Conservation (phyloP, 1,140 invertebrate species). For the Cotesia glomerata region DNA sequence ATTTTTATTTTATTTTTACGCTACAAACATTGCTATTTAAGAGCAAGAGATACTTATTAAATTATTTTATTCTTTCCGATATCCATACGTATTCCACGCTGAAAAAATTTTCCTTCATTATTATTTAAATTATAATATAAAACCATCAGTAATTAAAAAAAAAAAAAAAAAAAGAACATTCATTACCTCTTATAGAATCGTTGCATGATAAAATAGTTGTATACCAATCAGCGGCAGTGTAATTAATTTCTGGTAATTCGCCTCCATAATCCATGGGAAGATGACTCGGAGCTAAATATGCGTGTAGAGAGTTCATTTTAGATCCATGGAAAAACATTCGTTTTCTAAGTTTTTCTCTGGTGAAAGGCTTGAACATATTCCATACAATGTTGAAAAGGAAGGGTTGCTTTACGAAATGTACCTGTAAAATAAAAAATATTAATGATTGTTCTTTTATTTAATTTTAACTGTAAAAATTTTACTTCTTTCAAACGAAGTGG, state of each 20-base stretch:
- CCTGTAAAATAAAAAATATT: slow-evolving; percentile 33
- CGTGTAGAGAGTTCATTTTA: slow-evolving; percentile 76
- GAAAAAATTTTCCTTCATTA: slow-evolving; percentile 35
- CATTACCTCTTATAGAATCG: slow-evolving; percentile 66
- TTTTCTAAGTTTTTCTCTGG: slow-evolving; percentile 81
- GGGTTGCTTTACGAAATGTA: slow-evolving; percentile 90
- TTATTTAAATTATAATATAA: slow-evolving; percentile 15
- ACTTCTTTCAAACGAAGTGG: slow-evolving; percentile 84
- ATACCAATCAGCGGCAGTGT: slow-evolving; percentile 76
- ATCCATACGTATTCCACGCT: slow-evolving; percentile 73
- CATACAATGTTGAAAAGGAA: slow-evolving; percentile 88
- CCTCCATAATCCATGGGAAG: slow-evolving; percentile 80
- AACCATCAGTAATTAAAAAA: background rate
- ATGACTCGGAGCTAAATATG: slow-evolving; percentile 70
- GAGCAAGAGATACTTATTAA: background rate
- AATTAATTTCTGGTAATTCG: slow-evolving; percentile 75
- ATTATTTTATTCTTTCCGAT: slow-evolving; percentile 59
- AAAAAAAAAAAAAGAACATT: background rate
- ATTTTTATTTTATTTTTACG: background rate
- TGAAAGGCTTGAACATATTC: slow-evolving; percentile 86
- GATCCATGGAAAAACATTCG: slow-evolving; percentile 80
- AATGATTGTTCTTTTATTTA: slow-evolving; percentile 15
- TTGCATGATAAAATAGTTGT: slow-evolving; percentile 68
- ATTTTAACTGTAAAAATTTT: background rate
- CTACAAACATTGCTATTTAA: background rate